Conservation (phyloP, 2,113 vertebrate genomes). For the Phainopepla nitens region DNA sequence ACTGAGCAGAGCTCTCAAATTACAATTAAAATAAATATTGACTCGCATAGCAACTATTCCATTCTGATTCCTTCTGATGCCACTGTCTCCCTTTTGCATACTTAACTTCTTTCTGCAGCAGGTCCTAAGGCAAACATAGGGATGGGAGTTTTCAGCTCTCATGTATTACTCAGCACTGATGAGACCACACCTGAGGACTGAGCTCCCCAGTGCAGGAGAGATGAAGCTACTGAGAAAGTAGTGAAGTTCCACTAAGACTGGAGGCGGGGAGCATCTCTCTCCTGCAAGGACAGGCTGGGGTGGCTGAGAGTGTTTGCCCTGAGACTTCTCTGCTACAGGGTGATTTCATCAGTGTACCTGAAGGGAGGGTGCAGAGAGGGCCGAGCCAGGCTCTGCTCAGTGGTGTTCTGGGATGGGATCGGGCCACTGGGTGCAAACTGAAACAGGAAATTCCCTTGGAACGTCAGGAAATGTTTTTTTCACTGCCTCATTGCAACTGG, state of each 20-base stretch:
- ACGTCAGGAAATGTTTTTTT: neutral
- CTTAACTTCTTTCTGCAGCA: neutral
- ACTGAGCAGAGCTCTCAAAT: neutral
- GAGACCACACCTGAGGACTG: neutral
- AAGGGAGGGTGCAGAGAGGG: neutral
- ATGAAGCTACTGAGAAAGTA: neutral
- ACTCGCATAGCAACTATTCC: neutral
- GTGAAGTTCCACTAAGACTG: fast-evolving
- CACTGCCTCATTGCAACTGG: neutral
- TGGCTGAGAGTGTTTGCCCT: neutral
- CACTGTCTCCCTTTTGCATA: neutral
- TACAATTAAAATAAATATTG: constrained; percentile 40
- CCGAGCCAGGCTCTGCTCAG: neutral
- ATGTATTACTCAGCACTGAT: neutral
- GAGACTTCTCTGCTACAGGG: neutral
- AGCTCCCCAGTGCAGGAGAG: neutral
- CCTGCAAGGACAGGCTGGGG: neutral
- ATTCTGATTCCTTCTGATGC: neutral
- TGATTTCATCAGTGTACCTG: neutral
- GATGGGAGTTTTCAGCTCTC: neutral
- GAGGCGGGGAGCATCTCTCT: neutral
- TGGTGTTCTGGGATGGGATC: neutral
- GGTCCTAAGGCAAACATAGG: neutral
- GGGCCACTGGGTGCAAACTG: neutral
- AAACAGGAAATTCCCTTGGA: neutral